Percentiles rank a stretch among this genome's conserved stretches.
These are phyloP conservation scores for Sapayoa aenigma DNA, from an alignment of 2,113 vertebrate genomes.

Conservation along the genomic window DNA sequence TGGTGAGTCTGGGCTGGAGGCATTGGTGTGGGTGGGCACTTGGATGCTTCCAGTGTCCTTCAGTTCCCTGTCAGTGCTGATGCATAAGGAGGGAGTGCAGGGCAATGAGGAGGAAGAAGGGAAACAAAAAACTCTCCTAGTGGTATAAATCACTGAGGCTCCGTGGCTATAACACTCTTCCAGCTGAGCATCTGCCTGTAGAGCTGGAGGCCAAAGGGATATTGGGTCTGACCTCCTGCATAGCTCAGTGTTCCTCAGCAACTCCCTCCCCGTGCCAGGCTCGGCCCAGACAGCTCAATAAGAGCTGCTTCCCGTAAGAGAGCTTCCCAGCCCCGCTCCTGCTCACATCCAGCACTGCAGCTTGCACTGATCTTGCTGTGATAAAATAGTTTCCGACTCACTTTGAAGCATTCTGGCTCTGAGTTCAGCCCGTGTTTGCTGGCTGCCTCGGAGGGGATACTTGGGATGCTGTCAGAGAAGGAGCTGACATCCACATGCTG, in stretches of 20 bases:
- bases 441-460: background rate
- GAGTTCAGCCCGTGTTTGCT: background rate
- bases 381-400: constrained; percentile 65
- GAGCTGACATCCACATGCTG: background rate
- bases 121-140: background rate
- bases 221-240: constrained; percentile 17
- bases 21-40: accelerated
- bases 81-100: background rate
- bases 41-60: background rate
- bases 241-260: background rate
- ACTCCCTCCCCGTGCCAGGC: background rate
- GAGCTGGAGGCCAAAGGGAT: background rate
- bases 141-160: background rate
- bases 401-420: constrained; percentile 48
- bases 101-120: background rate
- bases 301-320: constrained; percentile 23
- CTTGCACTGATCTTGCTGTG: constrained; percentile 18
- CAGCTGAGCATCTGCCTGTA: constrained; percentile 8
- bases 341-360: background rate
- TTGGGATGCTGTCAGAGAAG: constrained; percentile 11
- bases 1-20: background rate
- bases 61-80: background rate
- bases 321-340: background rate
- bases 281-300: background rate
- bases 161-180: background rate